These are phyloP conservation scores for Clarias laeviceps DNA, from an alignment of 2,797 vertebrate genomes.

Conservation along the genomic window DNA sequence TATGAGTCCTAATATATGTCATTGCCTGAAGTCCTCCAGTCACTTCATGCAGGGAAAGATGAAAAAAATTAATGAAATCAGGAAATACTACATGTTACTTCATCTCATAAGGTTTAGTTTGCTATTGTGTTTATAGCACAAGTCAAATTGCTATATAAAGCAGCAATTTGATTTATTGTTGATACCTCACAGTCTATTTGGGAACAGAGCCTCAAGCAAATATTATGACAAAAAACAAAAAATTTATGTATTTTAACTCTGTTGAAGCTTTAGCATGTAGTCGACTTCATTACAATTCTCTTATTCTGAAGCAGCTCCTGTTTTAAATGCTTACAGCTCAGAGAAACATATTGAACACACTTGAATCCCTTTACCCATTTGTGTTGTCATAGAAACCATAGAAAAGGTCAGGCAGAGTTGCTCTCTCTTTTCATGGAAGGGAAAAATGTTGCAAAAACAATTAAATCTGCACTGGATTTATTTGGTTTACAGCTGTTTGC, in stretches of 20 bases:
- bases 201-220: not conserved
- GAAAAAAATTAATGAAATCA: not conserved
- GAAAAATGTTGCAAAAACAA: constrained; percentile 51
- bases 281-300: not conserved
- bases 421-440: constrained; percentile 46
- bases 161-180: not conserved
- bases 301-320: not conserved
- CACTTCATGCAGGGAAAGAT: not conserved
- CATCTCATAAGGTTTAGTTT: not conserved
- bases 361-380: constrained; percentile 61
- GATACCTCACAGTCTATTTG: not conserved
- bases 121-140: not conserved
- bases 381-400: constrained; percentile 70
- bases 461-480: constrained; percentile 42
- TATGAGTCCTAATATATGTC: not conserved
- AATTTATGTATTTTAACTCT: not conserved
- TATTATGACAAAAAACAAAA: not conserved
- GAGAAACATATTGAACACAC: constrained; percentile 60
- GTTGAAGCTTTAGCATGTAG: not conserved
- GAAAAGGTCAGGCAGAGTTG: constrained; percentile 58
- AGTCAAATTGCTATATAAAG: not conserved
- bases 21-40: not conserved
- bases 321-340: constrained; percentile 66
- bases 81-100: not conserved
- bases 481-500: constrained; percentile 47